A percentile compares a stretch with the other conserved stretches of the same genome.
phyloP scores from a whole-genome alignment of 2,113 vertebrate species.

The Hemicordylus capensis region DNA sequence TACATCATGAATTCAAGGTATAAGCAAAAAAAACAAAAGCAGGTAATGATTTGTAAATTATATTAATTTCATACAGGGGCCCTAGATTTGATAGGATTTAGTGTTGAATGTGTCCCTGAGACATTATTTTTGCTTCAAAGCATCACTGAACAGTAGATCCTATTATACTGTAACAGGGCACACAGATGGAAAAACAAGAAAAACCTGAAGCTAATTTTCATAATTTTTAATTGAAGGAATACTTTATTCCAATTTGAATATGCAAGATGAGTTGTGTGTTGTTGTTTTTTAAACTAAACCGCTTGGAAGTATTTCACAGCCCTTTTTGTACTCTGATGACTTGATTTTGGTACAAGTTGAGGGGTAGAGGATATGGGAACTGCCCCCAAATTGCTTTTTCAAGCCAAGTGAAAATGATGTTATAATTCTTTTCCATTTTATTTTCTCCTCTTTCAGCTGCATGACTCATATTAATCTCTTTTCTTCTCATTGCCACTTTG shows the following conservation, averaged over 20 bases:
- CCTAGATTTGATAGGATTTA: constrained; percentile 74
- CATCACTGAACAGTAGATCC: constrained; percentile 69
- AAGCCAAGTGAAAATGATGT: constrained; percentile 30
- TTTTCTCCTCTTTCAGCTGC: constrained; percentile 48
- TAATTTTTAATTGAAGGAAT: constrained; percentile 74
- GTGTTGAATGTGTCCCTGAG: constrained; percentile 72
- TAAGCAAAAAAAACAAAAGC: constrained; percentile 28
- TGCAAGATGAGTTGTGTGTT: constrained; percentile 50
- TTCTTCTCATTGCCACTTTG: constrained; percentile 61
- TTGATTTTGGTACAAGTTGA: constrained; percentile 31
- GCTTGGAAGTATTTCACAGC: constrained; percentile 41
- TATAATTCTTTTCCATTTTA: constrained; percentile 22
- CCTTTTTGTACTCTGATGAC: constrained; percentile 35
- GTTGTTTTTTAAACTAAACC: constrained; percentile 41
- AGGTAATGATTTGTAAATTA: constrained; percentile 67
- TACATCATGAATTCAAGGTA: constrained; percentile 19
- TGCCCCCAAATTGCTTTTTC: constrained; percentile 29
- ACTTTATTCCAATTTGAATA: constrained; percentile 71
- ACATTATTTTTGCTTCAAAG: constrained; percentile 73
- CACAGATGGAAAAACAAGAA: constrained; percentile 48
- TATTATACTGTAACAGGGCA: constrained; percentile 69
- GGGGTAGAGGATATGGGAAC: not conserved
- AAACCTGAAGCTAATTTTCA: constrained; percentile 72
- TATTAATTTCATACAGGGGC: constrained; percentile 71
- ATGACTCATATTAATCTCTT: constrained; percentile 40